Base-by-base conservation (phyloP, 2,797 vertebrate genomes). In the Muscicapa comitata region DNA sequence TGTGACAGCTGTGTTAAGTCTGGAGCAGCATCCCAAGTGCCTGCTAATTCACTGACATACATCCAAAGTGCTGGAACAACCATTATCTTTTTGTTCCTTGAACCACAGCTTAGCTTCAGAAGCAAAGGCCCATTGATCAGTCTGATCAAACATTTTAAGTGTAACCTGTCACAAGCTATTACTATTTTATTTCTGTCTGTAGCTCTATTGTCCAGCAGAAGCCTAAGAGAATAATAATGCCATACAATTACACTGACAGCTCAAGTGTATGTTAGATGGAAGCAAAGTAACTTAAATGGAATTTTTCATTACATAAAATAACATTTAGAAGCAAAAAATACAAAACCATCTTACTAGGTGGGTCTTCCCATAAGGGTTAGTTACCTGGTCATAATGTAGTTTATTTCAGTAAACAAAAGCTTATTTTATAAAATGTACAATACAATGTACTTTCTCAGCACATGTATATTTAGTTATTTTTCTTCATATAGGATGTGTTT, bases 91-190 rank as follows among this genome's bases (percentile, higher is more conserved):
- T 59, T 16, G 35, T 85, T 82, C 13, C 54, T 80, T 80, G 74
- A 63, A 74, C 35, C 14, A 87, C 47, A 79, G 9, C 57, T 86
- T 55, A 71, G 54, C 38, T 83, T 77, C 68, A 73, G 31, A 66
- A 93, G 65, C 21, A 87, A 61, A 78, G 26, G 7, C 14, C 42
- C 28, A 62, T 71, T 83, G 82, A 86, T 94, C 70, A 83, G 23
- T 28, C 50, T 75, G 85, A 86, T 84, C 90, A 94, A 96, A 63
- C 50, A 53, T 88, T 94, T 78, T 43, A 77, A 82, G 66, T 47
- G n/a, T 86, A 88, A 42, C 38, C 42, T 72, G 45, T 67, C 82
- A 65, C 13, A 50, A 54, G 17, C 53, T 77, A 28, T 77, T 76
- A 76, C 43, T 87, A 7, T 67, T 89, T 92, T 85, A 79, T 76